Evolutionary conservation across 2,797 vertebrate species (phyloP).

Genomic region (Hafferia zeledoni): DNA sequence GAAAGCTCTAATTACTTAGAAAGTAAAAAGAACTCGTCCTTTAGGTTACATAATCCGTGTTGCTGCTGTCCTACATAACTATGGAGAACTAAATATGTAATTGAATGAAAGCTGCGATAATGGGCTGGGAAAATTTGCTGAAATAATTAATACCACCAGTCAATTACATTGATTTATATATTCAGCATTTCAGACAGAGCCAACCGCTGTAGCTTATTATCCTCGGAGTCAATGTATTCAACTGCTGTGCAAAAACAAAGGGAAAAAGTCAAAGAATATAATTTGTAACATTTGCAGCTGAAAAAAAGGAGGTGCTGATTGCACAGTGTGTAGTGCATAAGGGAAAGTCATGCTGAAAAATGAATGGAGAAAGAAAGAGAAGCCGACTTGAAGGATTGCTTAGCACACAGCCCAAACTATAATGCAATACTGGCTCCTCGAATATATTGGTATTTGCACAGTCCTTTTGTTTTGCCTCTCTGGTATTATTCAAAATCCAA

Average conservation of each 20-base stretch:
- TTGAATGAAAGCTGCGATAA: background rate
- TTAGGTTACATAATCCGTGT: background rate
- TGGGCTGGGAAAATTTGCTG: background rate
- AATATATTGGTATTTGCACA: background rate
- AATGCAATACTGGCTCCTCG: background rate
- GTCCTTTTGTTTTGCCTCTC: background rate
- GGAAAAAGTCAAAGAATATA: background rate
- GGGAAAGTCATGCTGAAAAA: background rate
- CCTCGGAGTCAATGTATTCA: conserved; percentile 14
- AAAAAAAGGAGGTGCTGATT: background rate
- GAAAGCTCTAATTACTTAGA: background rate
- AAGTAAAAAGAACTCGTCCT: background rate
- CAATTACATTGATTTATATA: conserved; percentile 26
- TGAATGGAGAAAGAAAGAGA: background rate
- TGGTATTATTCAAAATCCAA: background rate
- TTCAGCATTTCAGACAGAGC: conserved; percentile 14
- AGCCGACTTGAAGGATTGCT: background rate
- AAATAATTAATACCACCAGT: conserved; percentile 31
- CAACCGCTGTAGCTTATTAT: background rate
- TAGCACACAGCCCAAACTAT: background rate
- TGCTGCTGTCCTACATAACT: background rate
- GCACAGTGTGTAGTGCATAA: background rate
- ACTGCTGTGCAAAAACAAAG: conserved; percentile 3
- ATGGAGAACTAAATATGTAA: background rate
- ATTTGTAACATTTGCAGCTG: conserved; percentile 8